Base-by-base conservation (phyloP, 2,113 vertebrate species). In the Fulmarus glacialis region DNA sequence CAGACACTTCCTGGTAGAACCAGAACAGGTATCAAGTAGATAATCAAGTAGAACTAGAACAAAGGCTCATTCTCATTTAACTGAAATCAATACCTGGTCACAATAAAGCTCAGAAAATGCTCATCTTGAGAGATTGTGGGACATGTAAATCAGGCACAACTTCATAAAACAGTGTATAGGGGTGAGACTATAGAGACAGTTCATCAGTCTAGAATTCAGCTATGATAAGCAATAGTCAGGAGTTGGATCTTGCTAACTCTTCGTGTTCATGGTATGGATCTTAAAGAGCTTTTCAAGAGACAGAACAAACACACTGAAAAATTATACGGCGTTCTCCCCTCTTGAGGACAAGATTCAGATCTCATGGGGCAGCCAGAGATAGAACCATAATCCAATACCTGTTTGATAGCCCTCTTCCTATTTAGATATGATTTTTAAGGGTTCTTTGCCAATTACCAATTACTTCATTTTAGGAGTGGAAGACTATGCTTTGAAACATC, bases 251-350 rank as follows among this genome's bases (percentile, higher is more conserved):
- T 27, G 12, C 47, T 63, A 38, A 27, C 30, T 63, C 36, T 62
- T 74, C 45, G 3, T 5, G 3, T 11, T 55, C 60, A 60, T 1
- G 0, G 24, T 36, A 64, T 0, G 12, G 59, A 63, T 30, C 53
- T 47, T 47, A 42, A 74, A 66, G 52, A 56, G 23, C 32, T 56
- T 56, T 70, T 50, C 36, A 87, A 56, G 47, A 90, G 12, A 38
- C 26, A 64, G 59, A 48, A 87, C 29, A 71, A 56, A 42, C 4
- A 24, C 32, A 14, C 27, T 79, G n/a, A 82, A 36, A 34, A 70
- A 42, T 20, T 80, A 34, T 17, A 78, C 15, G 18, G 32, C 2
- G 4, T 26, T 18, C 48, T 48, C 17, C 42, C 30, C 12, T 34
- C 22, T 34, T n/a, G 5, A 87, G 15, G n/a, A 32, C 17, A 55